Percentiles rank a stretch among this genome's conserved stretches.
phyloP scores from a whole-genome alignment of 2,797 vertebrate genomes.

The Gambusia yucatana region DNA sequence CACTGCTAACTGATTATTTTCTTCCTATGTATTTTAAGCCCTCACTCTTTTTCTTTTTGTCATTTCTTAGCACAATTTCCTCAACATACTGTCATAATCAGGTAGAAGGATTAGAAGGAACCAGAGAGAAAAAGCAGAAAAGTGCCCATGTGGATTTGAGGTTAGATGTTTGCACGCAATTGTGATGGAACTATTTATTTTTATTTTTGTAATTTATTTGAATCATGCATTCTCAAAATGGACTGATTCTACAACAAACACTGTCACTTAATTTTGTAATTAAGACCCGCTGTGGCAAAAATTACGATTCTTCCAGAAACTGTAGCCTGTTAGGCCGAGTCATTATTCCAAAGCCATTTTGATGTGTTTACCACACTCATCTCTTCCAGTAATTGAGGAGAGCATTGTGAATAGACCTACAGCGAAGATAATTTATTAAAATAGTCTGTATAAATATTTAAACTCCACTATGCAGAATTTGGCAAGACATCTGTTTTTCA shows the following conservation, averaged over 20 bases:
- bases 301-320: no score
- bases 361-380: not conserved
- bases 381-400: not conserved
- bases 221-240: not conserved
- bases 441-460: not conserved
- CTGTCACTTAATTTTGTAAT: not conserved
- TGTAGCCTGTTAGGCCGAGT: not conserved
- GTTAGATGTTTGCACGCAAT: not conserved
- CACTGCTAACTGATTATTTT: not conserved
- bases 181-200: not conserved
- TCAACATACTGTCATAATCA: not conserved
- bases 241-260: not conserved
- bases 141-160: not conserved
- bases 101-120: not conserved
- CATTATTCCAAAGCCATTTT: not conserved
- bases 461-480: not conserved
- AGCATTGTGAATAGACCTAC: not conserved
- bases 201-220: constrained; percentile 1
- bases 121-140: not conserved
- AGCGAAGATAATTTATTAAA: not conserved
- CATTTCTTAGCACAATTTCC: not conserved
- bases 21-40: not conserved
- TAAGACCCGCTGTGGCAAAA: not conserved
- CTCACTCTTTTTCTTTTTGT: not conserved
- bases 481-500: not conserved